phyloP scores from a whole-genome alignment of 2,113 vertebrate genomes.

The Calonectris borealis region DNA sequence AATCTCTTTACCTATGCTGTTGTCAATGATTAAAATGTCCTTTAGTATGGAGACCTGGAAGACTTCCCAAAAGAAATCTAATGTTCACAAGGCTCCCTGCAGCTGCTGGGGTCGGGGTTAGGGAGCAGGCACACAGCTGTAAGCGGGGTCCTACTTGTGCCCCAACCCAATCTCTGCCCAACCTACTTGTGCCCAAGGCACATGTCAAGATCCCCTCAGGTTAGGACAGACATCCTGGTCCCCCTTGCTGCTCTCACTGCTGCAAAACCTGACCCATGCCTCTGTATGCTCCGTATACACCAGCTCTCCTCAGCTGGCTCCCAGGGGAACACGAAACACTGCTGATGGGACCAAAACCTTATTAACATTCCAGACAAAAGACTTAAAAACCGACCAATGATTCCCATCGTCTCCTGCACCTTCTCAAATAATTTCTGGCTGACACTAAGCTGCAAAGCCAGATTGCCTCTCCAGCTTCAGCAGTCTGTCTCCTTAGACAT shows the following conservation, averaged over 20 bases:
- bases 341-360: not conserved
- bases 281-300: not conserved
- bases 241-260: not conserved
- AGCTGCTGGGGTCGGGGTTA: fast-evolving
- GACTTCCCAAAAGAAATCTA: not conserved
- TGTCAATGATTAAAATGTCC: not conserved
- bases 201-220: not conserved
- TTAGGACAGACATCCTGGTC: not conserved
- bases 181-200: not conserved
- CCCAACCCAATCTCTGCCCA: not conserved
- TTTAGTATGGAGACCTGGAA: not conserved
- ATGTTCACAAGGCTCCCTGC: not conserved
- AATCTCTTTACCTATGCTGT: not conserved
- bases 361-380: not conserved
- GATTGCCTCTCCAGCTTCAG: not conserved
- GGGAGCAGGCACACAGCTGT: not conserved
- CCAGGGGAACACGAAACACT: not conserved
- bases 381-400: not conserved
- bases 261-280: not conserved
- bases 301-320: not conserved
- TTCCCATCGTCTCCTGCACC: not conserved
- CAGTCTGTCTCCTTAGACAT: not conserved
- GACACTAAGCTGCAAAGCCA: not conserved
- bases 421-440: not conserved
- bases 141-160: not conserved